Evolutionary conservation across 2,888 invertebrate species (phyloP).

Genomic region (Acleris laterana): DNA sequence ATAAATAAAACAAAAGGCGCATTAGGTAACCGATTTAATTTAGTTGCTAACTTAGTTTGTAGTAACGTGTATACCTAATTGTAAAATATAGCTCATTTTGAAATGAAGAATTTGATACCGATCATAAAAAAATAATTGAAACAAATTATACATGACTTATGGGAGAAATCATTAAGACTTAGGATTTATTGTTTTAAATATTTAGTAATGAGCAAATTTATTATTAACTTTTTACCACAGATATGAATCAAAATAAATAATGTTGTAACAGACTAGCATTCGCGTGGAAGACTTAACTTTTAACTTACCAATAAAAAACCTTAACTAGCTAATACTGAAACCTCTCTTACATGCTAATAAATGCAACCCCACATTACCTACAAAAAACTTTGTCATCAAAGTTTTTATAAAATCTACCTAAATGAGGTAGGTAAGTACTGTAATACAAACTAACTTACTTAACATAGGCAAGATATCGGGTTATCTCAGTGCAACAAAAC

Average conservation of each 20-base stretch:
- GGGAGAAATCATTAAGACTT: too few species aligned
- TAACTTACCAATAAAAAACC: background rate
- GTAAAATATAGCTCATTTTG: too few species aligned
- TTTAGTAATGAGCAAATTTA: too few species aligned
- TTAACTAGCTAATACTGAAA: slow-evolving; percentile 40
- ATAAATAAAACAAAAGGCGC: slow-evolving; percentile 24
- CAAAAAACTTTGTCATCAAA: slow-evolving; percentile 4
- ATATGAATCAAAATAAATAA: slow-evolving; percentile 28
- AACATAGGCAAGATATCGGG: slow-evolving; percentile 30
- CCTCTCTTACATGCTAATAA: slow-evolving; percentile 37
- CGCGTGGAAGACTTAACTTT: slow-evolving; percentile 33
- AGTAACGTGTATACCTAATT: too few species aligned
- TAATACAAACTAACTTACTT: slow-evolving; percentile 29
- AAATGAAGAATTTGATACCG: too few species aligned
- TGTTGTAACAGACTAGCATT: slow-evolving; percentile 44
- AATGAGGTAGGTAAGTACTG: slow-evolving; percentile 25
- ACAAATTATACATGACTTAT: too few species aligned
- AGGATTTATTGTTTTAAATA: too few species aligned
- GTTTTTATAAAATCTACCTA: slow-evolving; percentile 10
- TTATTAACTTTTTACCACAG: background rate
- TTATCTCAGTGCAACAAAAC: slow-evolving; percentile 30
- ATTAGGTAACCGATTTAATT: slow-evolving; percentile 2
- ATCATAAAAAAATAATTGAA: too few species aligned
- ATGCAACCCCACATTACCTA: slow-evolving; percentile 31
- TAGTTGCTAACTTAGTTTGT: too few species aligned